Evolutionary conservation across 2,888 invertebrate genomes (phyloP), one percentile per base, ranked within the genome.

Genomic region (Watsonalla cultraria): DNA sequence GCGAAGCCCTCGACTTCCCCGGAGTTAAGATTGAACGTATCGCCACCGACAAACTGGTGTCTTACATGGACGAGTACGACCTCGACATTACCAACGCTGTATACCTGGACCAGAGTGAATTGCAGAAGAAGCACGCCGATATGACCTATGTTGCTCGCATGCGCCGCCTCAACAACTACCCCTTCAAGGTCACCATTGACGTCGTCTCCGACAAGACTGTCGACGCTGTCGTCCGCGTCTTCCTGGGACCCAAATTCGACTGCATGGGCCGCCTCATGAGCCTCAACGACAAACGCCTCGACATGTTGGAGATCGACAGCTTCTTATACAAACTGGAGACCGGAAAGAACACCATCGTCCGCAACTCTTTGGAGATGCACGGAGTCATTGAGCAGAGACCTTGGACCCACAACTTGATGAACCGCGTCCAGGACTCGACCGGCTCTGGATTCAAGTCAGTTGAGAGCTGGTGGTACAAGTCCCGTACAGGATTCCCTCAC

Each of bases 191-290:
- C 55, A 90, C 89, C 61, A 77, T 94, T 58, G 88, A 90, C 48
- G 90, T 94, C 37, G 76, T 82, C 33, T 93, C 93, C 47, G 92
- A 92, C 58, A 92, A 92, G 69, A 79, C 90, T 6, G 84, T 86
- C 39, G 92, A 93, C 64, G 92, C 92, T 50, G 92, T 94, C 9
- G 92, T 95, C 11, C 93, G 94, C 55, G 82, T 94, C 13, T 95
- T 92, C 91, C 80, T 95, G 60, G 95, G 94, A 68, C 95, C 95
- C 45, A 94, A 94, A 80, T 93, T 90, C 82, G 94, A 95, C 80
- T 91, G 93, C 78, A 87, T 91, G 69, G 94, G 93, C 56, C 91
- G 92, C 54, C 83, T 91, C 34, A 79, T 93, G 50, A 87, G 89
- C 67, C 76, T 87, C 59, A 84, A 89, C 68, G 86, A 88, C 76